Conservation (phyloP, 1,140 invertebrate genomes). For the Propsilocerus akamusi region DNA sequence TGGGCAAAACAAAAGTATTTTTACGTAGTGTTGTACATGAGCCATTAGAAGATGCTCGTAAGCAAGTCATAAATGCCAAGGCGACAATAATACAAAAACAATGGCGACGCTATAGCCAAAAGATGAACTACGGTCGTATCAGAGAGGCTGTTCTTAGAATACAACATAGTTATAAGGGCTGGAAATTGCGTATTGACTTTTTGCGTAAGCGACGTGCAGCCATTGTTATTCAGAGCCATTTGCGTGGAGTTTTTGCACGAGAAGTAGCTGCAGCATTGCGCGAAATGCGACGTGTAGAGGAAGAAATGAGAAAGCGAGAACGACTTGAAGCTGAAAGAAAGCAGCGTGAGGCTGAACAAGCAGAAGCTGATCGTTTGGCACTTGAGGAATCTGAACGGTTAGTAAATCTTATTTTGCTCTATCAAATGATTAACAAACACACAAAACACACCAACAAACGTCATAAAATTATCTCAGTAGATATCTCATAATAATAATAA, state of each 20-base stretch:
- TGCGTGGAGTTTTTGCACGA: slow-evolving; percentile 77
- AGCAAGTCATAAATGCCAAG: slow-evolving; percentile 43
- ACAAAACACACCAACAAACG: background rate
- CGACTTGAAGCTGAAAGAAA: slow-evolving; percentile 20
- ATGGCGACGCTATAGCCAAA: slow-evolving; percentile 40
- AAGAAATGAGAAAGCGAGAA: slow-evolving; percentile 69
- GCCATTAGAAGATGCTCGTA: slow-evolving; percentile 64
- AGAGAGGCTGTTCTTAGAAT: slow-evolving; percentile 55
- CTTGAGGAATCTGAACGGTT: slow-evolving; percentile 32
- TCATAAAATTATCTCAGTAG: too few relatives aligned
- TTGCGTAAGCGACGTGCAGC: slow-evolving; percentile 65
- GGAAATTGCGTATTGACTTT: slow-evolving; percentile 68
- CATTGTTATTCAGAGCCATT: slow-evolving; percentile 73
- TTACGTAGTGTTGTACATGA: slow-evolving; percentile 68
- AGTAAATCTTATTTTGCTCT: slow-evolving; percentile 8
- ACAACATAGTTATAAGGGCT: slow-evolving; percentile 73
- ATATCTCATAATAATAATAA: too few relatives aligned
- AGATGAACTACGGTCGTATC: slow-evolving; percentile 47
- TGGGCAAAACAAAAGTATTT: slow-evolving; percentile 81
- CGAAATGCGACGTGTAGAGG: slow-evolving; percentile 81
- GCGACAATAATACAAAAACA: slow-evolving; percentile 65
- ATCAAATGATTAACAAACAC: background rate
- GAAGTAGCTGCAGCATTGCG: slow-evolving; percentile 66
- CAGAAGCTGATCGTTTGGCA: slow-evolving; percentile 23
- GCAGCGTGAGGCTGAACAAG: slow-evolving; percentile 19